Evolutionary conservation across 2,113 vertebrate species (phyloP).

Genomic region (Paramormyrops kingsleyae): DNA sequence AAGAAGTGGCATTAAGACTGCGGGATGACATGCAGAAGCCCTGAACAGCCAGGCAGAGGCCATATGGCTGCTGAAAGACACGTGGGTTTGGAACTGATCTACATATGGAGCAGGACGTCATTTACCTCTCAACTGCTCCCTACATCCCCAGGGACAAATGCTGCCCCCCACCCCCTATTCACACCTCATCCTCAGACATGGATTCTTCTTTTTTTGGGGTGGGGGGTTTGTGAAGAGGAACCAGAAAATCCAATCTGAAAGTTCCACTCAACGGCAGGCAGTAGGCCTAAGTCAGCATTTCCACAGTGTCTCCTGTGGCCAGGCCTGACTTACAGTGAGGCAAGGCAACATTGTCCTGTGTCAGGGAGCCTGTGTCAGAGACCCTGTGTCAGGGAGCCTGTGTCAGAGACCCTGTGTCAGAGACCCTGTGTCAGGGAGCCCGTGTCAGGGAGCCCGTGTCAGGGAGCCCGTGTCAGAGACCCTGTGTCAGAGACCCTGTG

Average conservation of each 20-base stretch:
- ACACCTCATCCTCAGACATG: constrained; percentile 21
- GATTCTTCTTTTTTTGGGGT: neutral
- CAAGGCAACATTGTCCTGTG: neutral
- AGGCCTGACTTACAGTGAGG: neutral
- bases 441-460: too few relatives aligned
- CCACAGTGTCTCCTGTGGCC: neutral
- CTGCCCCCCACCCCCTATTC: constrained; percentile 8
- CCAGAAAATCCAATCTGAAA: neutral
- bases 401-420: too few relatives aligned
- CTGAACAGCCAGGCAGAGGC: neutral
- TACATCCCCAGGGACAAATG: constrained; percentile 25
- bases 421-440: too few relatives aligned
- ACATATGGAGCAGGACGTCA: constrained; percentile 27
- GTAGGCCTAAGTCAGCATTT: constrained; percentile 1
- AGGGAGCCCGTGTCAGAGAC: too few relatives aligned
- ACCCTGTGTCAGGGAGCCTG: too few relatives aligned
- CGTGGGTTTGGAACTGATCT: constrained; percentile 28
- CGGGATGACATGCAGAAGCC: neutral
- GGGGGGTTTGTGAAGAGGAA: neutral
- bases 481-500: too few relatives aligned
- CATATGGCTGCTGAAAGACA: constrained; percentile 24
- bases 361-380: neutral
- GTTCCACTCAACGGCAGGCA: neutral
- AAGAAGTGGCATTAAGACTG: neutral
- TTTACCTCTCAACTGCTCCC: constrained; percentile 17